phyloP scores from a whole-genome alignment of 2,113 vertebrate species.

The Microcebus murinus region DNA sequence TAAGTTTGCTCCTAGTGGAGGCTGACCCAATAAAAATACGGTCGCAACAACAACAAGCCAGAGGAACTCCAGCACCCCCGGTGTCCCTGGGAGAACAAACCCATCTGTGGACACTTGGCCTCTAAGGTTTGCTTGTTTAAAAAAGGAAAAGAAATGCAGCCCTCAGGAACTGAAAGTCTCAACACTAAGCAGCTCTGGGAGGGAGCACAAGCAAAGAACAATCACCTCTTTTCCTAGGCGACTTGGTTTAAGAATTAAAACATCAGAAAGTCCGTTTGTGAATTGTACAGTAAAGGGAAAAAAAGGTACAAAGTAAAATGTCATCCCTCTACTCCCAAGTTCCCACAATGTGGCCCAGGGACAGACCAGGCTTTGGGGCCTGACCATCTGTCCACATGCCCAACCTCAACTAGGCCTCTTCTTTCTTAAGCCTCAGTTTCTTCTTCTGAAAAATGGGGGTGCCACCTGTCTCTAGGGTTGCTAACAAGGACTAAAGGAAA shows the following conservation, averaged over 20 bases:
- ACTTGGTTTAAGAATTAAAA: background rate
- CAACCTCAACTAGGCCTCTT: background rate
- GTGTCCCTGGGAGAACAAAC: background rate
- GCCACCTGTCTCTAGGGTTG: background rate
- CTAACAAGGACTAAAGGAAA: background rate
- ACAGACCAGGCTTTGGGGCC: background rate
- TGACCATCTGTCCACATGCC: background rate
- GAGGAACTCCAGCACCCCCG: background rate
- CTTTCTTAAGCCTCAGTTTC: background rate
- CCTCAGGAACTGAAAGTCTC: background rate
- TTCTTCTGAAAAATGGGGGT: background rate
- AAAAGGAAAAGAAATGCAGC: background rate
- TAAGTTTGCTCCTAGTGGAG: background rate
- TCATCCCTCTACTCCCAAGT: rapidly evolving
- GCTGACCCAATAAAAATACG: background rate
- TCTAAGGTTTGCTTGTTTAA: background rate
- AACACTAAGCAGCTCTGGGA: rapidly evolving
- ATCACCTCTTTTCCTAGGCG: rapidly evolving
- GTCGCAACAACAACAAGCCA: background rate
- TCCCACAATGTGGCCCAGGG: rapidly evolving
- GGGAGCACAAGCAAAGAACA: rapidly evolving
- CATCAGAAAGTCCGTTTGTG: no score
- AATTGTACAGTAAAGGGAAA: no score
- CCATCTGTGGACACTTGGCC: background rate
- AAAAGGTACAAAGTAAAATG: rapidly evolving